phyloP scores from a whole-genome alignment of 1,140 invertebrate species.

The Pogonomyrmex californicus region DNA sequence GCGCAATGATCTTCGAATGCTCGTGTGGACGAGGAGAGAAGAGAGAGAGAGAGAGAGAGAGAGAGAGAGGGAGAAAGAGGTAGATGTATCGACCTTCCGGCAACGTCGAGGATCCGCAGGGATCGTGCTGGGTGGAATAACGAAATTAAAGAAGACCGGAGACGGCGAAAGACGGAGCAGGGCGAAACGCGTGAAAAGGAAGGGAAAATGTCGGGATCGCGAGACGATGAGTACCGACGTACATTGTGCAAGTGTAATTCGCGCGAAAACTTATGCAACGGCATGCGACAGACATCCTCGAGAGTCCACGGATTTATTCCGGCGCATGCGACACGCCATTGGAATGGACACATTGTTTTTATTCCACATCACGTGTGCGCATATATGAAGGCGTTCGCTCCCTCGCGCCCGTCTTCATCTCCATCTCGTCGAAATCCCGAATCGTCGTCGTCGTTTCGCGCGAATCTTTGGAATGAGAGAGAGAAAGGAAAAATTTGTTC shows the following conservation, averaged over 20 bases:
- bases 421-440: background rate
- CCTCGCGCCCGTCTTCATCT: background rate
- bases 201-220: conserved; percentile 9
- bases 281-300: conserved; percentile 83
- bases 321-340: conserved; percentile 72
- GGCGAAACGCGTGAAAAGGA: conserved; percentile 14
- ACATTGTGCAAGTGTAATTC: conserved; percentile 65
- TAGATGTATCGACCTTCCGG: conserved; percentile 44
- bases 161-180: conserved; percentile 22
- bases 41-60: background rate
- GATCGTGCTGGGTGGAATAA: background rate
- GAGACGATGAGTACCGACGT: conserved; percentile 15
- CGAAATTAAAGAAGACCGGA: conserved; percentile 40
- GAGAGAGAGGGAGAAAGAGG: background rate
- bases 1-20: conserved; percentile 74
- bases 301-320: conserved; percentile 81
- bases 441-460: background rate
- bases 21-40: conserved; percentile 37
- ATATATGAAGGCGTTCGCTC: conserved; percentile 65
- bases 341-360: conserved; percentile 75
- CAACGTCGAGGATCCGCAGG: background rate
- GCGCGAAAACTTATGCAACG: conserved; percentile 80
- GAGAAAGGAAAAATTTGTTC: conserved; percentile 45
- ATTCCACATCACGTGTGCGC: conserved; percentile 71
- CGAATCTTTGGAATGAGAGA: conserved; percentile 5